These are phyloP conservation scores for Pardosa pseudoannulata DNA, from an alignment of 2,888 invertebrate species.

Conservation along the genomic window DNA sequence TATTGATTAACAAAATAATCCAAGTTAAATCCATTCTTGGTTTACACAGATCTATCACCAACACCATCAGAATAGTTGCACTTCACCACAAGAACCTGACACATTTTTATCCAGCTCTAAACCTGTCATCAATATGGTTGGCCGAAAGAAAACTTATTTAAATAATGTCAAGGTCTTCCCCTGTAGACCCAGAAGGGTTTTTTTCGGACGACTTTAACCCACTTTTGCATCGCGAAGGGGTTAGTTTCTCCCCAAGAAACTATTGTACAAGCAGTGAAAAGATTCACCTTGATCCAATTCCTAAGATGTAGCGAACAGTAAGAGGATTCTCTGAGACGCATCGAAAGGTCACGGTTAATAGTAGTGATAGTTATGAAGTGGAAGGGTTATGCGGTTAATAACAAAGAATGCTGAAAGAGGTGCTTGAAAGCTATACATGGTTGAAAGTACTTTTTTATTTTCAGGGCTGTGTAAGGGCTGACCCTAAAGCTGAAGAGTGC, in stretches of 20 bases:
- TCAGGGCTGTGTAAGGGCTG: not conserved
- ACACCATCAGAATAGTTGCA: too few species aligned
- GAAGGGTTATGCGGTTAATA: not conserved
- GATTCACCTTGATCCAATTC: conserved; percentile 4
- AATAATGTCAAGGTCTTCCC: conserved; percentile 15
- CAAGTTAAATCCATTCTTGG: too few species aligned
- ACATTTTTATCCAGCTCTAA: not conserved
- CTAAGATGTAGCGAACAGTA: not conserved
- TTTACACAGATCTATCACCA: too few species aligned
- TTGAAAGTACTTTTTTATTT: too few species aligned
- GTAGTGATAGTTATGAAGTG: not conserved
- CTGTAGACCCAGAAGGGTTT: not conserved
- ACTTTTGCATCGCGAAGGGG: not conserved
- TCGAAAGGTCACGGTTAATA: conserved; percentile 7
- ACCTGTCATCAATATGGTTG: not conserved
- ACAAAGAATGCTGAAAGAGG: not conserved
- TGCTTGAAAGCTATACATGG: not conserved
- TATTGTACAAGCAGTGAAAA: conserved; percentile 5
- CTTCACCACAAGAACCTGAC: not conserved
- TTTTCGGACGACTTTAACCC: not conserved
- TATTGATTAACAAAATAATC: too few species aligned
- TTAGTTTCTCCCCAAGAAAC: not conserved
- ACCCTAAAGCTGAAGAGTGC: not conserved
- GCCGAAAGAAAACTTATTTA: not conserved
- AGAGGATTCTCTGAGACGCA: not conserved